Percentiles rank a stretch among this genome's conserved stretches.
phyloP scores from a whole-genome alignment of 2,113 vertebrate genomes.

The Craseonycteris thonglongyai region DNA sequence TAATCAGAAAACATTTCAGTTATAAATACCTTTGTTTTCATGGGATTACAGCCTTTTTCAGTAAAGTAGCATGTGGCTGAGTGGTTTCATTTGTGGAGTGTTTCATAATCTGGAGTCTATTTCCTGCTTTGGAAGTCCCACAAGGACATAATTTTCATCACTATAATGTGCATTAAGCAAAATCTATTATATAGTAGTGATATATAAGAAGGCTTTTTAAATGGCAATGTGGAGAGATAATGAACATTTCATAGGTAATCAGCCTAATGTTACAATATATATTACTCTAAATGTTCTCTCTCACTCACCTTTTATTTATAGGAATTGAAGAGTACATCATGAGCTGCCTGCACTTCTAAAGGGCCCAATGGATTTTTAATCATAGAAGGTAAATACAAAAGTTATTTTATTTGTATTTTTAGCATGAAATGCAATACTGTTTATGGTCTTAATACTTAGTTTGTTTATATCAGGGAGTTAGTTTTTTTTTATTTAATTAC shows the following conservation, averaged over 20 bases:
- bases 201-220: not conserved
- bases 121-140: not conserved
- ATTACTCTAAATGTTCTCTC: conserved; percentile 10
- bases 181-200: not conserved
- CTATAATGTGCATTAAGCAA: not conserved
- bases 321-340: conserved; percentile 33
- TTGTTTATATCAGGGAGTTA: not conserved
- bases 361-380: conserved; percentile 42
- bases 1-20: not conserved
- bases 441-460: not conserved
- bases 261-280: not conserved
- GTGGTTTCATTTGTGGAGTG: not conserved
- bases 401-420: conserved; percentile 17
- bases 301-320: conserved; percentile 51
- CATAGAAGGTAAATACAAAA: conserved; percentile 72
- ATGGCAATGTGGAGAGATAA: not conserved
- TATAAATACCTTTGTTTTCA: not conserved
- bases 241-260: conserved; percentile 11
- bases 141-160: not conserved
- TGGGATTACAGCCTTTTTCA: not conserved
- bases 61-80: not conserved
- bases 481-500: not conserved
- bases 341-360: conserved; percentile 28
- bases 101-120: not conserved
- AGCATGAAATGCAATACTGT: not conserved